Conservation (phyloP, 2,797 vertebrate genomes). For the Antennarius maculatus region DNA sequence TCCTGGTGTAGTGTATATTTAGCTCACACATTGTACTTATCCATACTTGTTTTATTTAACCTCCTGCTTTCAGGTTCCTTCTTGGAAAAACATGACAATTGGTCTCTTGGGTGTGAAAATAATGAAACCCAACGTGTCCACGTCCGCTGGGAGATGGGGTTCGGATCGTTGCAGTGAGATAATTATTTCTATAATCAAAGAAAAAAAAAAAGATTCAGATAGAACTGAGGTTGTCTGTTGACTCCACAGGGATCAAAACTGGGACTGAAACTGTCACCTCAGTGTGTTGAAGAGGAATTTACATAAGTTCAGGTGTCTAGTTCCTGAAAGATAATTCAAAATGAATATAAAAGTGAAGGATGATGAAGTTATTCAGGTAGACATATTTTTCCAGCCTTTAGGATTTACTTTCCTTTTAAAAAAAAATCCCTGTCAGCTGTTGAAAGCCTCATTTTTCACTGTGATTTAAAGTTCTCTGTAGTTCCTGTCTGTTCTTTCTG, state of each 20-base stretch:
- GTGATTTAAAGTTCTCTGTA: too few species aligned
- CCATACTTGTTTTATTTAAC: conserved; percentile 23
- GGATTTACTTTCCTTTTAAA: neutral
- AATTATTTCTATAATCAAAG: conserved; percentile 30
- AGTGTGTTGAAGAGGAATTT: conserved; percentile 23
- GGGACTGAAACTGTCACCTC: conserved; percentile 34
- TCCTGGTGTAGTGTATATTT: too few species aligned
- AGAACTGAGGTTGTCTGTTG: conserved; percentile 18
- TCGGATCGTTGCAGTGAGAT: conserved; percentile 26
- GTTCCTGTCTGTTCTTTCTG: neutral
- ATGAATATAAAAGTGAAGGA: conserved; percentile 9
- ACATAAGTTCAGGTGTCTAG: conserved; percentile 38
- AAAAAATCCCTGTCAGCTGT: conserved; percentile 3
- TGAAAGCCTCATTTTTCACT: conserved; percentile 3
- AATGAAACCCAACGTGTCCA: conserved; percentile 19
- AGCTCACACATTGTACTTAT: too few species aligned
- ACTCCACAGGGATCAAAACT: conserved; percentile 24
- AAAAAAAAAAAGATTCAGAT: neutral
- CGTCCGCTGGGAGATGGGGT: conserved; percentile 32
- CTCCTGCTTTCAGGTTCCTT: conserved; percentile 10
- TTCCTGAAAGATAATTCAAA: conserved; percentile 28
- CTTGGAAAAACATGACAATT: conserved; percentile 10
- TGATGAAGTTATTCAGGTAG: conserved; percentile 13
- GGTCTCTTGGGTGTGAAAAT: conserved; percentile 21
- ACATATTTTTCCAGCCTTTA: conserved; percentile 7